phyloP scores from a whole-genome alignment of 2,888 invertebrate species.

The Thysanoteuthis rhombus region DNA sequence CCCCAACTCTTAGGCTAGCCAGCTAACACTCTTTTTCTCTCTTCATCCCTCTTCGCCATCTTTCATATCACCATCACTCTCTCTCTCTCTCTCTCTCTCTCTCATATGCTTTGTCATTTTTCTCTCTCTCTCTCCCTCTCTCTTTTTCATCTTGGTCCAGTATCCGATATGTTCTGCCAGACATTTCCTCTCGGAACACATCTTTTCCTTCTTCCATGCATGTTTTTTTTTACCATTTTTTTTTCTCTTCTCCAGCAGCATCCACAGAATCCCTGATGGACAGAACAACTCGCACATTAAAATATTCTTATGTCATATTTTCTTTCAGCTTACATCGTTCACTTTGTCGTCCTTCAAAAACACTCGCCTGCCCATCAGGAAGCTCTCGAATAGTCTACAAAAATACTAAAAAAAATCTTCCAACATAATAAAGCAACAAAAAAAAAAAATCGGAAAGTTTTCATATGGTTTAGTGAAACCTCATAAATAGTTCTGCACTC shows the following conservation, averaged over 20 bases:
- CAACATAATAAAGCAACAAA: too few species aligned
- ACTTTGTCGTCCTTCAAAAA: not conserved
- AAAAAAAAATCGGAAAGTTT: too few species aligned
- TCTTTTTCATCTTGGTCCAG: not conserved
- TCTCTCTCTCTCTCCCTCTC: not conserved
- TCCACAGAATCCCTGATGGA: not conserved
- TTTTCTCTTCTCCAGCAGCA: not conserved
- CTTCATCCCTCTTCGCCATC: not conserved
- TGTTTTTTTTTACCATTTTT: not conserved
- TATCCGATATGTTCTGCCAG: not conserved
- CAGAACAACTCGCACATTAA: not conserved
- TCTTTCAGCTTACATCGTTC: not conserved
- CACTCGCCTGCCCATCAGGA: not conserved
- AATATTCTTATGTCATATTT: not conserved
- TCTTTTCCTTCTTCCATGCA: not conserved
- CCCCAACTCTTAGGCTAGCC: not conserved
- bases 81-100: slow-evolving; percentile 18
- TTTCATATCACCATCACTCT: not conserved
- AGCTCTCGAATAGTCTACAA: not conserved
- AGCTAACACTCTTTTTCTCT: not conserved
- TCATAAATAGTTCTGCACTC: too few species aligned
- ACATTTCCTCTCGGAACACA: not conserved
- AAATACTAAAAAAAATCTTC: too few species aligned
- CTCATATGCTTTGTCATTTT: not conserved
- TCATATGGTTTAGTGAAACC: too few species aligned